Percentiles rank a stretch among this genome's conserved stretches.
phyloP scores from a whole-genome alignment of 2,888 invertebrate species.

The Caenorhabditis afra region DNA sequence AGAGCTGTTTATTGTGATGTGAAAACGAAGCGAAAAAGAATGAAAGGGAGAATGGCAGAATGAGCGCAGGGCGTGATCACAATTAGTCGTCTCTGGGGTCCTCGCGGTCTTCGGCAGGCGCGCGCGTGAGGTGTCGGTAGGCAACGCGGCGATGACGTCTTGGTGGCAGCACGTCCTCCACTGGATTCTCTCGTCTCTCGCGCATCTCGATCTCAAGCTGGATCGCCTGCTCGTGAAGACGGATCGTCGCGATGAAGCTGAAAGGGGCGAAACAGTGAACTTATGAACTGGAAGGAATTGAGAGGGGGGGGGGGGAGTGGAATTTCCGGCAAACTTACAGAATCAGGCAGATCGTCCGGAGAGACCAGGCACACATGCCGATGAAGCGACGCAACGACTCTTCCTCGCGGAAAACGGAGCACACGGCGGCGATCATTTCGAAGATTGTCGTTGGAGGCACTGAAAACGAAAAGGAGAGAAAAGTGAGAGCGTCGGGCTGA shows the following conservation, averaged over 20 bases:
- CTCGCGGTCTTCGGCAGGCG: background rate
- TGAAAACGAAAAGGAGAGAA: background rate
- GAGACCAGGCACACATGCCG: conserved; percentile 13
- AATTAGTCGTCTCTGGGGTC: background rate
- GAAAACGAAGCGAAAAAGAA: background rate
- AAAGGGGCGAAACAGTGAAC: conserved; percentile 9
- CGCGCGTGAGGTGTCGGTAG: conserved; percentile 5
- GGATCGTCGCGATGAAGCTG: conserved; percentile 19
- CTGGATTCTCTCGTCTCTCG: background rate
- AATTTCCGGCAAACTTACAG: conserved; percentile 1
- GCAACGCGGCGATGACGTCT: conserved; percentile 18
- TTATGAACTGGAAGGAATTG: no score
- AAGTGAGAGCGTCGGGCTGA: conserved; percentile 8
- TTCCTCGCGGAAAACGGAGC: conserved; percentile 2
- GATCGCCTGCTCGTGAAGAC: background rate
- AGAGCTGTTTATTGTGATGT: background rate
- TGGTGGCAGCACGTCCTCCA: background rate
- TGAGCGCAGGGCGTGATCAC: background rate
- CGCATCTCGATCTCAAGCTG: background rate
- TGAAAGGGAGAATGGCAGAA: background rate
- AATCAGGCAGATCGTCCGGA: conserved; percentile 10
- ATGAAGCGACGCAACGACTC: conserved; percentile 15
- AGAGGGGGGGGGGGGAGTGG: no score
- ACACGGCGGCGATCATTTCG: conserved; percentile 12
- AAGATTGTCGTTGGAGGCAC: background rate